Base-by-base conservation (phyloP, 2,888 invertebrate species). In the Serrognathus titanus region DNA sequence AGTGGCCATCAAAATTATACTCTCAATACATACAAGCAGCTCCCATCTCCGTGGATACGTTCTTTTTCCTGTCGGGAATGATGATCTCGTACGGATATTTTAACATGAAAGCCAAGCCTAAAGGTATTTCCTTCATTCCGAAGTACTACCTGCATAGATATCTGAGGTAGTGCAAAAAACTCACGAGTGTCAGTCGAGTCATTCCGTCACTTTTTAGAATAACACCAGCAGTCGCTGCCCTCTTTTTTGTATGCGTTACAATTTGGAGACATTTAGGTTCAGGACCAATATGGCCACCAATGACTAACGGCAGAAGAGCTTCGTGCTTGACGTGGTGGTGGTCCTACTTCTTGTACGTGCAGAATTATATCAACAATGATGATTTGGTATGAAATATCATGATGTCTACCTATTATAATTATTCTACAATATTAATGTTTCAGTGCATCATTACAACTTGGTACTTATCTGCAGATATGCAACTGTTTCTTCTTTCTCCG, bases 391-490 rank as follows among this genome's bases (percentile, higher is more conserved):
- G 45, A 31, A 31, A 6, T 7, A 31, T 3, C 24, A 31, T 31
- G 4, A 6, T 7, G 6, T 31, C 24, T 31, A 2, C 7, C 24
- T 31, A 31, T n/a, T n/a, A n/a, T 24, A 24, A 24, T 7, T 6
- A 7, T 31, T 3, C 24, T 31, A 7, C 24, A 31, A 31, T 31
- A 31, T 4, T n/a, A 35, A 45, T 12, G 7, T 10, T 54, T 49
- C 24, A 58, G 55, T 58, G 58, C 37, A 41, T 55, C 11, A 11
- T 48, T 10, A 51, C 52, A 4, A 58, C 55, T 20, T 58, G 58
- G 58, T 58, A 58, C 24, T 38, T 58, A 31, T 58, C 55, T 12
- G 55, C 53, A 10, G 58, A 58, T n/a, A 58, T 52, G 52, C 58
- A 58, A 31, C 48, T 58, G 48, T 58, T 55, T 20, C 9, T 58